Conservation (phyloP, 2,888 invertebrate species). For the Leucoptera coffeella region DNA sequence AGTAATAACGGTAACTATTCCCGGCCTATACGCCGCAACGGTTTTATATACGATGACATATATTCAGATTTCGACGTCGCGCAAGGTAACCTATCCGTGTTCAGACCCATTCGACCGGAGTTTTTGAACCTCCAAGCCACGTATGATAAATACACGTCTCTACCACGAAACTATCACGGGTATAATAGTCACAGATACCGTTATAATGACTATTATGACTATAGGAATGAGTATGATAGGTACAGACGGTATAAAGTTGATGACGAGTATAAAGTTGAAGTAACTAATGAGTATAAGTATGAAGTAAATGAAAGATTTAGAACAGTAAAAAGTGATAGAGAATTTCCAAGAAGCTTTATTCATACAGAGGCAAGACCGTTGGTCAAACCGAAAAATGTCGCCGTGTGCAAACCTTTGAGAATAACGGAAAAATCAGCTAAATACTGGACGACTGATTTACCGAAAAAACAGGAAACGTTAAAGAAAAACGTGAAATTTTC, state of each 20-base stretch:
- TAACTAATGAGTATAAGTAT: conserved; percentile 12
- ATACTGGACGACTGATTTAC: conserved; percentile 36
- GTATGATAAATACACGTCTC: conserved; percentile 37
- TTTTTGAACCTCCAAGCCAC: conserved; percentile 34
- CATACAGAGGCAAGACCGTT: not conserved
- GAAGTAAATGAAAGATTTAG: conserved; percentile 8
- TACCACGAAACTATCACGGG: conserved; percentile 34
- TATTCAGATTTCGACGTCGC: conserved; percentile 46
- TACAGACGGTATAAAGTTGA: too few relatives aligned
- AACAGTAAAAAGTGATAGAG: conserved; percentile 3
- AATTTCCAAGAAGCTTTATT: too few relatives aligned
- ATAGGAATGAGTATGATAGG: conserved; percentile 30
- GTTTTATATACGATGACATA: conserved; percentile 44
- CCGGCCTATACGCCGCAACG: conserved; percentile 30
- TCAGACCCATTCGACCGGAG: conserved; percentile 43
- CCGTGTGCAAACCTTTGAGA: conserved; percentile 36
- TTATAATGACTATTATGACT: conserved; percentile 39
- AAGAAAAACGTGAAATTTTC: conserved; percentile 48
- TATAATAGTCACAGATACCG: conserved; percentile 18
- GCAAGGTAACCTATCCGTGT: conserved; percentile 36
- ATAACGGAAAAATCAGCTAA: conserved; percentile 29
- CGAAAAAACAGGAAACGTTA: conserved; percentile 12
- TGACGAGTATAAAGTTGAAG: conserved; percentile 13
- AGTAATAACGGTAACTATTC: conserved; percentile 15
- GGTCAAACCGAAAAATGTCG: conserved; percentile 21